Conservation (phyloP, 2,888 invertebrate species). For the Eledona agricola region DNA sequence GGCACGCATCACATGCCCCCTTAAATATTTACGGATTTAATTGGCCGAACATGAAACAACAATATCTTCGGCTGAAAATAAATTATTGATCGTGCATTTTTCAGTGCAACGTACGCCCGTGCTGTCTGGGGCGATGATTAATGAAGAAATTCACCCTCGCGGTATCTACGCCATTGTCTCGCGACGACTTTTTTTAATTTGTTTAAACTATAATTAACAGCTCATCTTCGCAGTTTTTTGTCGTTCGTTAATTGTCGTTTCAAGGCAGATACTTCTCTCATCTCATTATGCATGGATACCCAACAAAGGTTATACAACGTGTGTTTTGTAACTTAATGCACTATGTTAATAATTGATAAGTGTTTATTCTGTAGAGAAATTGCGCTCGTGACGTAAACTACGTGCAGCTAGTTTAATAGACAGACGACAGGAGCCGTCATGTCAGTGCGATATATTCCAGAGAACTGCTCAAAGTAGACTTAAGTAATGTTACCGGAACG, state of each 20-base stretch:
- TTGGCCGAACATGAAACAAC: constrained; percentile 12
- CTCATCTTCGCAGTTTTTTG: constrained; percentile 9
- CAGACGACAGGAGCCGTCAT: too few relatives aligned
- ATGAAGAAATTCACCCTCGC: neutral
- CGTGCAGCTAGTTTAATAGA: too few relatives aligned
- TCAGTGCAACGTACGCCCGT: neutral
- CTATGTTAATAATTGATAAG: constrained; percentile 38
- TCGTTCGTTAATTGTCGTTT: constrained; percentile 13
- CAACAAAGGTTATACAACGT: constrained; percentile 29
- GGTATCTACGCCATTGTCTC: neutral
- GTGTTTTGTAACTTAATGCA: constrained; percentile 25
- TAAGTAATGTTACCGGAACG: too few relatives aligned
- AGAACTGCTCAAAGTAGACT: too few relatives aligned
- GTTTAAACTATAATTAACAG: constrained; percentile 10
- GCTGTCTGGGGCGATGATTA: constrained; percentile 8
- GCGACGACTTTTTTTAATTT: neutral
- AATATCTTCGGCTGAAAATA: constrained; percentile 10
- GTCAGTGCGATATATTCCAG: too few relatives aligned
- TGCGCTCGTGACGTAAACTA: constrained; percentile 8
- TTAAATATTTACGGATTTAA: constrained; percentile 24
- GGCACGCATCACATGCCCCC: constrained; percentile 26
- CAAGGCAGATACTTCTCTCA: constrained; percentile 12
- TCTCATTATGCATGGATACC: constrained; percentile 22
- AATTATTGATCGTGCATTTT: constrained; percentile 3
- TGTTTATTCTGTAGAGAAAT: constrained; percentile 42